A percentile compares a stretch with the other conserved stretches of the same genome.
These are phyloP conservation scores for Casuarius casuarius DNA, from an alignment of 2,113 vertebrate genomes.

Conservation along the genomic window DNA sequence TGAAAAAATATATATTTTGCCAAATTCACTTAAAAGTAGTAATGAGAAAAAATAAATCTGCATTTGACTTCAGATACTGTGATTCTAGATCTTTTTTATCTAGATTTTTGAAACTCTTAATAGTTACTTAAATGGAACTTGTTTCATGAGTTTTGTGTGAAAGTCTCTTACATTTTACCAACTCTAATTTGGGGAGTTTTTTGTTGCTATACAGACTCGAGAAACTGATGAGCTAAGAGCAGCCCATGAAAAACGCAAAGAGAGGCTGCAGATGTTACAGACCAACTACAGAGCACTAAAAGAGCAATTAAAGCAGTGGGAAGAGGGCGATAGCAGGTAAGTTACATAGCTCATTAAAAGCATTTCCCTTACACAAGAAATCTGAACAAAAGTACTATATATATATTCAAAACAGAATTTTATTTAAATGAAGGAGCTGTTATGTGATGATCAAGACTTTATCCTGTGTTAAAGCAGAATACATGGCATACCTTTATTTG, in stretches of 20 bases:
- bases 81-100: background rate
- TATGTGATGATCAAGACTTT: conserved; percentile 26
- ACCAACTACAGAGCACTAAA: conserved; percentile 87
- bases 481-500: background rate
- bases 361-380: conserved; percentile 65
- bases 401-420: conserved; percentile 59
- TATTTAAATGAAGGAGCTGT: conserved; percentile 37
- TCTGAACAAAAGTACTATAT: conserved; percentile 31
- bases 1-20: background rate
- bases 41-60: background rate
- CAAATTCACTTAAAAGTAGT: background rate
- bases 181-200: conserved; percentile 48
- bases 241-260: conserved; percentile 82
- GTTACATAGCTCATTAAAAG: conserved; percentile 78
- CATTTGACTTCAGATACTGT: background rate
- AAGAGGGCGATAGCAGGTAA: conserved; percentile 84
- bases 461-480: conserved; percentile 23
- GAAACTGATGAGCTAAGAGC: conserved; percentile 88
- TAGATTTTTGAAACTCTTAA: background rate
- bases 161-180: conserved; percentile 8
- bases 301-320: conserved; percentile 87
- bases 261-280: conserved; percentile 88
- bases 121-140: background rate
- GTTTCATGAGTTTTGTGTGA: background rate
- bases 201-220: conserved; percentile 76